Percentiles rank a stretch among this genome's conserved stretches.
Conservation (phyloP, 2,888 invertebrate genomes). For the Oscheius onirici region DNA sequence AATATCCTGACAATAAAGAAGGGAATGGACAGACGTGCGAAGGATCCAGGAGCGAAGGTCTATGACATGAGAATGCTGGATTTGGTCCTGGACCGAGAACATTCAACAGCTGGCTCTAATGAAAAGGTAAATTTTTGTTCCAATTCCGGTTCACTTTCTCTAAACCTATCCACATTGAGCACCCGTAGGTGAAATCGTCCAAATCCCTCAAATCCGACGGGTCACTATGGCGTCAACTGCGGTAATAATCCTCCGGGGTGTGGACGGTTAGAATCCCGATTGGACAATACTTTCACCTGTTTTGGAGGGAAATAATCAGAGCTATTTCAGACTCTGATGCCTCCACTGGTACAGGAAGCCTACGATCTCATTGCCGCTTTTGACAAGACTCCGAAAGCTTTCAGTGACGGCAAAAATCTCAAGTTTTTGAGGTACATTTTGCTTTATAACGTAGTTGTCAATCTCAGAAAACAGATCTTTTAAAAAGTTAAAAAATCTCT, state of each 20-base stretch:
- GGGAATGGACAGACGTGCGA: slow-evolving; percentile 48
- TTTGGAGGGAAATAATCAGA: not conserved
- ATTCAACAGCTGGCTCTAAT: slow-evolving; percentile 15
- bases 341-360: slow-evolving; percentile 30
- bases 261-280: no score
- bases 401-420: slow-evolving; percentile 14
- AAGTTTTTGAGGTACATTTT: slow-evolving; percentile 34
- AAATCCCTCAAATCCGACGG: no score
- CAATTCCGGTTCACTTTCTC: not conserved
- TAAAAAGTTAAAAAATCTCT: no score
- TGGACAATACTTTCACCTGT: no score
- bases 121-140: slow-evolving; percentile 20
- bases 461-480: no score
- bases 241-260: no score
- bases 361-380: slow-evolving; percentile 25
- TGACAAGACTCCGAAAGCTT: slow-evolving; percentile 20
- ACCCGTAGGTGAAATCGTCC: no score
- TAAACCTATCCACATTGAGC: not conserved
- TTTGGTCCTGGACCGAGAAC: slow-evolving; percentile 53
- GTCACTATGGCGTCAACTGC: no score
- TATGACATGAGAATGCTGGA: slow-evolving; percentile 67
- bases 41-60: slow-evolving; percentile 59
- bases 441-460: no score
- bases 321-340: slow-evolving; percentile 24
- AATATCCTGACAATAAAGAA: slow-evolving; percentile 55